Evolutionary conservation across 2,113 vertebrate species (phyloP), one percentile per base, ranked within the genome.

Genomic region (Echinops telfairi): DNA sequence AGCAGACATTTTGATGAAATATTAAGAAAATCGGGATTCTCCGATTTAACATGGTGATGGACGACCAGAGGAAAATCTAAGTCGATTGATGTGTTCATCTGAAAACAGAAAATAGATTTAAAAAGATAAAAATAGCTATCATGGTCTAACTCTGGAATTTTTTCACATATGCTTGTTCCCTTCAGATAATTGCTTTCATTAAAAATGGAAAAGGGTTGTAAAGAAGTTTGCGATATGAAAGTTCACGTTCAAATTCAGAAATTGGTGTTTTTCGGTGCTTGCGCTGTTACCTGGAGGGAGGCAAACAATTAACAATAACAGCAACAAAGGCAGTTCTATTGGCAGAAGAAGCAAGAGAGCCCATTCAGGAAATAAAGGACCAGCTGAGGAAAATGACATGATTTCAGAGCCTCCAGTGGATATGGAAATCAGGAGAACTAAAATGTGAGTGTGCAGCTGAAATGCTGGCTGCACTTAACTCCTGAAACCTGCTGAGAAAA

Each of bases 1-100:
- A 84, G 97, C 94, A 75, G 95, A 95, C 93, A 97, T 90, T 97
- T 97, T 94, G 96, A 97, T 95, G 96, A 94, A 97, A 96, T 96
- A 36, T 96, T 91, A 89, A 11, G 36, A 97, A 95, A 97, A 96
- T 70, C 88, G 83, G 77, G 90, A 89, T 38, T 83, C 47, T 97
- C 47, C 6, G 62, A 94, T 75, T 94, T 95, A 89, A 97, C 96
- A 93, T 86, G 62, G 86, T 70, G 70, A 97, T 93, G 94, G 97
- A 97, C 90, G 14, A 90, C 90, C 97, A 97, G 83, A 95, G 95
- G 89, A 87, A 36, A 97, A 95, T 93, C 83, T 71, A 78, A 77
- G 57, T 75, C 88, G 29, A 91, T 95, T 93, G 83, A 79, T 96
- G 93, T 36, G 47, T 66, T 96, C 94, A 93, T n/a, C 0, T 0